Percentiles rank a stretch among this genome's conserved stretches.
Conservation (phyloP, 2,113 vertebrate species). For the Dipodomys spectabilis region DNA sequence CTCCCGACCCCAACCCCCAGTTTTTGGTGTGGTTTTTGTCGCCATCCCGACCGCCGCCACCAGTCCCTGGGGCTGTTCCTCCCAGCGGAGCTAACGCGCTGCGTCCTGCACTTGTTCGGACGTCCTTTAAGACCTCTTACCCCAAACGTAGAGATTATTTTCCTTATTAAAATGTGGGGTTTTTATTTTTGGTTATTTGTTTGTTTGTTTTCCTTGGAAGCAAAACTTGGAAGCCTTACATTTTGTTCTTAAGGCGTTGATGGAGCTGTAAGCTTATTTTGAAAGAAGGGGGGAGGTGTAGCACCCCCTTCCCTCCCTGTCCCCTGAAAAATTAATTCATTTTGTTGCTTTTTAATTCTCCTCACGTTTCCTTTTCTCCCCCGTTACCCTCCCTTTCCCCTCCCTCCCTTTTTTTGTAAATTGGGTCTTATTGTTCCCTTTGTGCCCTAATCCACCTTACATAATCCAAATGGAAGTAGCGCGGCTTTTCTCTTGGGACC, state of each 20-base stretch:
- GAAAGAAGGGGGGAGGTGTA: not conserved
- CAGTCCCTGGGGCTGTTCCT: not conserved
- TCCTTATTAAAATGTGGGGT: not conserved
- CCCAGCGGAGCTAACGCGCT: not conserved
- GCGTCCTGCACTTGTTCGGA: conserved; percentile 56
- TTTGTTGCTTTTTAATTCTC: conserved; percentile 82
- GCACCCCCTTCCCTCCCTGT: not conserved
- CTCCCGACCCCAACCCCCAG: too few species aligned
- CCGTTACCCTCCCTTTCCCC: conserved; percentile 74
- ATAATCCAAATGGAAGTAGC: conserved; percentile 81
- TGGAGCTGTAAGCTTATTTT: not conserved
- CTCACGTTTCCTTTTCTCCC: conserved; percentile 83
- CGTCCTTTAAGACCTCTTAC: conserved; percentile 31
- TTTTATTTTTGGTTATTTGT: too few species aligned
- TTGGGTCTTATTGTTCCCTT: conserved; percentile 84
- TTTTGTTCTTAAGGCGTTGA: not conserved
- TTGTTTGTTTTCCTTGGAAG: conserved; percentile 8
- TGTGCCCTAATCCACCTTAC: conserved; percentile 83
- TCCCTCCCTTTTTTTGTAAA: conserved; percentile 80
- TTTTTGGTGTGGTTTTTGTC: not conserved
- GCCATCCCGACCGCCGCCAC: not conserved
- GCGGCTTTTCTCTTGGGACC: conserved; percentile 73
- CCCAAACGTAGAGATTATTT: not conserved
- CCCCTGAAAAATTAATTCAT: conserved; percentile 78
- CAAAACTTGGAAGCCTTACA: conserved; percentile 58